Evolutionary conservation across 2,797 vertebrate genomes (phyloP).

Genomic region (Rhabdomys pumilio): DNA sequence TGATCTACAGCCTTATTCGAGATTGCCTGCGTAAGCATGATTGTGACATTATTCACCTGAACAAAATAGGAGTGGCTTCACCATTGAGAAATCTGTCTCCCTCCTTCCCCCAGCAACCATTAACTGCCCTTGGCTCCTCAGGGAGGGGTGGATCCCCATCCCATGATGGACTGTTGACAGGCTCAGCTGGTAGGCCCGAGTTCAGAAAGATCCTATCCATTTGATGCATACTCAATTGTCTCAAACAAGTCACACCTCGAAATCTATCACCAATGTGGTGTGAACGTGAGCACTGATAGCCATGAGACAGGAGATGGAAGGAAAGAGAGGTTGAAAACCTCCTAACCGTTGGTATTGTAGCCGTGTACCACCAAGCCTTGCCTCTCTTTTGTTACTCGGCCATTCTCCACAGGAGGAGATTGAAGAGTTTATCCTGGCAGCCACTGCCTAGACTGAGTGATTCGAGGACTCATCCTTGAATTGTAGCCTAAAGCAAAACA

Average conservation of each 20-base stretch:
- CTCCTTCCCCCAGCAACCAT: background rate
- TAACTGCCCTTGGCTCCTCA: background rate
- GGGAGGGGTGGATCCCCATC: background rate
- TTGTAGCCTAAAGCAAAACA: background rate
- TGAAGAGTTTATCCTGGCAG: background rate
- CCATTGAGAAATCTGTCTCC: background rate
- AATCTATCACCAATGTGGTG: background rate
- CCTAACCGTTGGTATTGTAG: background rate
- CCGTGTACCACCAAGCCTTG: background rate
- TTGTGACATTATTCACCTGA: background rate
- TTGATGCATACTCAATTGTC: background rate
- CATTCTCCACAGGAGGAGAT: background rate
- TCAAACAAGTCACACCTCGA: background rate
- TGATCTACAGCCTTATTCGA: background rate
- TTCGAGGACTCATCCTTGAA: background rate
- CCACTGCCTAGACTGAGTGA: background rate
- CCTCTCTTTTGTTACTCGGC: background rate
- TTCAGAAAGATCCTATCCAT: background rate
- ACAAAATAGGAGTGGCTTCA: background rate
- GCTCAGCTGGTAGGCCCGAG: background rate
- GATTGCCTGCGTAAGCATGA: background rate
- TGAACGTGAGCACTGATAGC: background rate
- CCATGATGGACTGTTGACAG: background rate
- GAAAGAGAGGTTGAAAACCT: background rate
- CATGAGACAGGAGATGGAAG: background rate